A percentile compares a stretch with the other conserved stretches of the same genome.
phyloP scores from a whole-genome alignment of 2,113 vertebrate genomes.

The Alligator sinensis region DNA sequence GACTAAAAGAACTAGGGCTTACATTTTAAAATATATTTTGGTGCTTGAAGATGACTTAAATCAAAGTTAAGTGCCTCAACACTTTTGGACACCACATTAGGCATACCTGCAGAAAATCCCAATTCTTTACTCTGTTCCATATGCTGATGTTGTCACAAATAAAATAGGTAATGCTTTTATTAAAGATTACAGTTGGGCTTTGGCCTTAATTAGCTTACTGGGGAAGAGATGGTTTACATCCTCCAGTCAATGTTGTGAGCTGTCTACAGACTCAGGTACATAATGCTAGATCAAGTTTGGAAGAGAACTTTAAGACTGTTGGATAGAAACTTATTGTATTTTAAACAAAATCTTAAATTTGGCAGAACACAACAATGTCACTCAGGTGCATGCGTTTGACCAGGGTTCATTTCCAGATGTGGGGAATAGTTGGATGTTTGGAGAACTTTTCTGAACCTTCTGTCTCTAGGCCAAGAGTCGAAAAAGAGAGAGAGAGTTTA shows the following conservation, averaged over 20 bases:
- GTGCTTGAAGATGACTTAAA: too few relatives aligned
- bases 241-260: background rate
- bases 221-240: background rate
- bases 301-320: background rate
- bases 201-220: background rate
- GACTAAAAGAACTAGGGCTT: too few relatives aligned
- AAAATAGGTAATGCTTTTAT: background rate
- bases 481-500: background rate
- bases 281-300: background rate
- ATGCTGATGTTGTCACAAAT: background rate
- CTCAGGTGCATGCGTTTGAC: background rate
- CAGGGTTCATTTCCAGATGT: too few relatives aligned
- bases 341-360: background rate
- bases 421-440: background rate
- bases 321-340: background rate
- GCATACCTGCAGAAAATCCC: background rate
- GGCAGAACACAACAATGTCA: background rate
- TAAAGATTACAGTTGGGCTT: background rate
- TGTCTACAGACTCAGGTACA: background rate
- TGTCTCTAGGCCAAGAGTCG: background rate
- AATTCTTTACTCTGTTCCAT: background rate
- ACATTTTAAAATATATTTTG: too few relatives aligned
- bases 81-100: too few relatives aligned
- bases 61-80: too few relatives aligned
- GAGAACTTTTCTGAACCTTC: background rate